These are phyloP conservation scores for Echinometra lucunter DNA, from an alignment of 53 echinoderm and acorn worm species.

Conservation along the genomic window DNA sequence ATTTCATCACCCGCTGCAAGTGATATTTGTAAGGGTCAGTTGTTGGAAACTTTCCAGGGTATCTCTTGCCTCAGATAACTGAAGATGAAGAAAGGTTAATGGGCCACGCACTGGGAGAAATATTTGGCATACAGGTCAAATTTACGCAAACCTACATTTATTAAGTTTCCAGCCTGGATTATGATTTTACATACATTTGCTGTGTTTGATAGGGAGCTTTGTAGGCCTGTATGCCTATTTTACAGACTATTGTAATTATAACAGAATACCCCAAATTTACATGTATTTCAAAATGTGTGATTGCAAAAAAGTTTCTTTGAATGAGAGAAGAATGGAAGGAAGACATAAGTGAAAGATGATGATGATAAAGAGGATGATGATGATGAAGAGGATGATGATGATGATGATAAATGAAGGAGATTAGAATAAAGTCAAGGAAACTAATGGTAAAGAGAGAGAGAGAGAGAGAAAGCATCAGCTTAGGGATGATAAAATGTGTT, in stretches of 20 bases:
- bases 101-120: not conserved
- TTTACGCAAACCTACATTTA: not conserved
- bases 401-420: not conserved
- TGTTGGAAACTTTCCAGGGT: slow-evolving; percentile 15
- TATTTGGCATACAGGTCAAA: slow-evolving; percentile 36
- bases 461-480: not conserved
- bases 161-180: not conserved
- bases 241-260: too few species aligned
- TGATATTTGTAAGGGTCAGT: slow-evolving; percentile 38
- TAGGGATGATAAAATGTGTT: not conserved
- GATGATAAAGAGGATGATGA: too few species aligned
- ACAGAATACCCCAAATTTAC: too few species aligned
- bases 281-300: too few species aligned
- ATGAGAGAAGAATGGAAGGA: too few species aligned
- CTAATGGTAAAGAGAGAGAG: not conserved
- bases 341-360: too few species aligned
- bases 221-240: too few species aligned
- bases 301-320: too few species aligned
- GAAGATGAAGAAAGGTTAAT: slow-evolving; percentile 30
- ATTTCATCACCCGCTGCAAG: not conserved
- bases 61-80: not conserved
- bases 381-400: not conserved
- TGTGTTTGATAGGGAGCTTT: too few species aligned
- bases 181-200: not conserved
- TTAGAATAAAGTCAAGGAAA: not conserved